Evolutionary conservation across 2,888 invertebrate species (phyloP).

Genomic region (Acanthopleura granulata): DNA sequence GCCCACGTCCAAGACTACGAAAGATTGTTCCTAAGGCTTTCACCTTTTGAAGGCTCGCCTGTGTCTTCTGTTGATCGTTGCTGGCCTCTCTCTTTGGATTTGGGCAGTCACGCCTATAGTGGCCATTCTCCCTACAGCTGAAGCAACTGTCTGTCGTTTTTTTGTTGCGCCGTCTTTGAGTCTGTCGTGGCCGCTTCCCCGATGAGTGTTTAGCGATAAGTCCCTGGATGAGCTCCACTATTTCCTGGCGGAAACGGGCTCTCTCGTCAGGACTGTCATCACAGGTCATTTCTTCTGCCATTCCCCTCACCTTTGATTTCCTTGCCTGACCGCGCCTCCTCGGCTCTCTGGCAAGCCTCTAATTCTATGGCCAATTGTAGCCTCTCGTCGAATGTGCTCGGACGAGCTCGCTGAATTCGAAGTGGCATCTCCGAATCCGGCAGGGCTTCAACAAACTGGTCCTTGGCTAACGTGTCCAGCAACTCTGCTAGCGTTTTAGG

Average conservation of each 20-base stretch:
- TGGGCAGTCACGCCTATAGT: too few species aligned
- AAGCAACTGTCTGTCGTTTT: too few species aligned
- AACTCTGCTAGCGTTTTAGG: not conserved
- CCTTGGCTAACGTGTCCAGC: not conserved
- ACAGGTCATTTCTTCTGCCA: not conserved
- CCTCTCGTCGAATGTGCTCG: slow-evolving; percentile 1
- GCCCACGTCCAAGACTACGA: too few species aligned
- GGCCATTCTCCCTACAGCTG: too few species aligned
- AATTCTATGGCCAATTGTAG: slow-evolving; percentile 17
- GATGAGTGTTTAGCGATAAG: not conserved
- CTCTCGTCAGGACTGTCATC: not conserved
- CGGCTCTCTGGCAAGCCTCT: not conserved
- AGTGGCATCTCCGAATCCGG: not conserved
- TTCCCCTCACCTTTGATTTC: not conserved
- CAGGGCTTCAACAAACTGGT: slow-evolving; percentile 2
- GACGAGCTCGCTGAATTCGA: slow-evolving; percentile 5
- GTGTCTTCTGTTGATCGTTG: too few species aligned
- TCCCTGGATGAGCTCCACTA: not conserved
- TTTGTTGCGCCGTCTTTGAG: too few species aligned
- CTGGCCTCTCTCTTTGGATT: too few species aligned
- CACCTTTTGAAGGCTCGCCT: too few species aligned
- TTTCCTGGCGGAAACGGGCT: too few species aligned
- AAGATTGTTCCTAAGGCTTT: too few species aligned
- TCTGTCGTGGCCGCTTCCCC: not conserved
- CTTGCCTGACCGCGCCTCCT: not conserved